Percentiles rank a stretch among this genome's conserved stretches.
phyloP scores from a whole-genome alignment of 1,140 invertebrate genomes.

The Argopecten irradians region DNA sequence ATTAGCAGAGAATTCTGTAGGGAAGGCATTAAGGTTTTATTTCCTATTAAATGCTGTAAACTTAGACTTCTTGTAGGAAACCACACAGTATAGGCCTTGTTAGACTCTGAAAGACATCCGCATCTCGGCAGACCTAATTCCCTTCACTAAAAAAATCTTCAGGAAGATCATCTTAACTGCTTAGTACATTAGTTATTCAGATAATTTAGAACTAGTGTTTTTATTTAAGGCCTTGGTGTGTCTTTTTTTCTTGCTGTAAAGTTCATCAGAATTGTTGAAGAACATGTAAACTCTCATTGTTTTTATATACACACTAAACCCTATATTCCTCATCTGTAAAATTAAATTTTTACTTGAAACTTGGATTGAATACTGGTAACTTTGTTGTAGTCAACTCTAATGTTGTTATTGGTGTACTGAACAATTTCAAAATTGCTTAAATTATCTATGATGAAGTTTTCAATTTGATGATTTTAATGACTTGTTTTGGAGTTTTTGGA shows the following conservation, averaged over 20 bases:
- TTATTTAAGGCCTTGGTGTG: neutral
- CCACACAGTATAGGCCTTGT: neutral
- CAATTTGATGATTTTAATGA: neutral
- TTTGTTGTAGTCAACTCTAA: neutral
- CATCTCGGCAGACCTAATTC: neutral
- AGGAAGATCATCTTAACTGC: neutral
- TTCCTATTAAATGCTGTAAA: slow-evolving; percentile 16
- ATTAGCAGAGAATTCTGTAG: neutral
- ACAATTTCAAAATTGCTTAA: too few relatives aligned
- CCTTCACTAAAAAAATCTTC: neutral
- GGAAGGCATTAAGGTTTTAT: neutral
- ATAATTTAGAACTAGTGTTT: neutral
- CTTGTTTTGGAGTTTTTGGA: too few relatives aligned
- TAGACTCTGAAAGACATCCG: neutral
- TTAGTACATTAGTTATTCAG: neutral
- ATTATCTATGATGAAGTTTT: too few relatives aligned
- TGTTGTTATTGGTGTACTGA: neutral
- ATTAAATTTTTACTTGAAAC: neutral
- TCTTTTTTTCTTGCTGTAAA: neutral
- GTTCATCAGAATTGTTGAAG: neutral
- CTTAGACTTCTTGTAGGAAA: neutral
- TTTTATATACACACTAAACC: too few relatives aligned
- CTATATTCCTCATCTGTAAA: too few relatives aligned
- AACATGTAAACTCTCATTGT: neutral
- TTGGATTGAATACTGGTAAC: neutral